These are phyloP conservation scores for Mimas tiliae DNA, from an alignment of 2,888 invertebrate genomes.

Conservation along the genomic window DNA sequence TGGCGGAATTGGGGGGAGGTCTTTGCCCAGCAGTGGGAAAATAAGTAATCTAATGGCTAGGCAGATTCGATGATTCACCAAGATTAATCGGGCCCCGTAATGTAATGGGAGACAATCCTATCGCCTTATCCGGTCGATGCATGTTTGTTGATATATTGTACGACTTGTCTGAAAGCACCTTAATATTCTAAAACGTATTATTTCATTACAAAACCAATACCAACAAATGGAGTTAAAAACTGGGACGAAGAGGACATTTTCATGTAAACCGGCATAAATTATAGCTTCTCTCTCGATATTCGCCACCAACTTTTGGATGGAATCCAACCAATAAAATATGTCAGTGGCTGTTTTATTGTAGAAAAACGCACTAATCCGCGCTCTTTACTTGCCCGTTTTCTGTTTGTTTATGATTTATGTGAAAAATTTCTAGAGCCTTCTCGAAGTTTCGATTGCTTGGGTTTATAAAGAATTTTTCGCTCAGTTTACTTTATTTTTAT, in stretches of 20 bases:
- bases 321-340: conserved; percentile 50
- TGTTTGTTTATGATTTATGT: conserved; percentile 38
- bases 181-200: conserved; percentile 6
- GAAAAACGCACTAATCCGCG: conserved; percentile 34
- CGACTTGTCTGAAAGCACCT: neutral
- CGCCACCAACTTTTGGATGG: conserved; percentile 54
- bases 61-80: too few species aligned
- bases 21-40: too few species aligned
- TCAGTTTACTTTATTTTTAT: conserved; percentile 26
- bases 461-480: conserved; percentile 28
- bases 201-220: conserved; percentile 17
- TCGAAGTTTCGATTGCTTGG: conserved; percentile 44
- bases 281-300: conserved; percentile 43
- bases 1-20: too few species aligned
- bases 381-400: conserved; percentile 20
- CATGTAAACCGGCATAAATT: conserved; percentile 23
- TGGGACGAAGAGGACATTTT: conserved; percentile 10
- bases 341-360: conserved; percentile 42
- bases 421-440: conserved; percentile 31
- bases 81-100: too few species aligned
- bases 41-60: too few species aligned
- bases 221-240: conserved; percentile 20
- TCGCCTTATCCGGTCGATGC: neutral
- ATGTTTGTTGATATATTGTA: neutral
- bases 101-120: too few species aligned